These are phyloP conservation scores for Ictalurus furcatus DNA, from an alignment of 2,113 vertebrate genomes.

Conservation along the genomic window DNA sequence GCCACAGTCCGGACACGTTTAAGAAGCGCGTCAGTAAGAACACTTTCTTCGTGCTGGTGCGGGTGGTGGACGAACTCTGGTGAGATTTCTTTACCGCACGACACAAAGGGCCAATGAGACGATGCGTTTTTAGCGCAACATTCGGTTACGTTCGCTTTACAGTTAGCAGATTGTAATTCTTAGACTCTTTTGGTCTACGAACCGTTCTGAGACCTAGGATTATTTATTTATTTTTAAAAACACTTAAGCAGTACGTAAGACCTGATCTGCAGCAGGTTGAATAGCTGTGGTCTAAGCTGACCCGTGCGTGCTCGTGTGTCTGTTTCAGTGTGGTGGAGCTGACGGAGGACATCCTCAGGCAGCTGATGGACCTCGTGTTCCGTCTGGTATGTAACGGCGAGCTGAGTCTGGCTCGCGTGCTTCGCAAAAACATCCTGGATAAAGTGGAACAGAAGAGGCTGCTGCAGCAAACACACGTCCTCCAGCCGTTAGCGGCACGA, in stretches of 20 bases:
- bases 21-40: conserved; percentile 99
- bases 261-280: neutral
- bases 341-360: conserved; percentile 93
- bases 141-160: neutral
- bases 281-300: too few relatives aligned
- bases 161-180: neutral
- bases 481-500: conserved; percentile 88
- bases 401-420: conserved; percentile 92
- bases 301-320: neutral
- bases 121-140: neutral
- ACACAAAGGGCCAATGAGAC: neutral
- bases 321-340: conserved; percentile 87
- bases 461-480: conserved; percentile 85
- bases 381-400: conserved; percentile 90
- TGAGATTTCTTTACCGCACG: conserved; percentile 69
- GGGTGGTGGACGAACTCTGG: conserved; percentile 97
- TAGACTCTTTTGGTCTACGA: neutral
- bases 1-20: conserved; percentile 91
- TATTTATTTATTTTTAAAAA: neutral
- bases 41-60: conserved; percentile 96
- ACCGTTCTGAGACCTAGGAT: neutral
- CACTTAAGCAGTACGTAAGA: neutral
- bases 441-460: conserved; percentile 95
- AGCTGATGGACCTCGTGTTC: conserved; percentile 97
- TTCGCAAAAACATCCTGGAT: conserved; percentile 96